Evolutionary conservation across 2,113 vertebrate genomes (phyloP).

Genomic region (Oxyura jamaicensis): DNA sequence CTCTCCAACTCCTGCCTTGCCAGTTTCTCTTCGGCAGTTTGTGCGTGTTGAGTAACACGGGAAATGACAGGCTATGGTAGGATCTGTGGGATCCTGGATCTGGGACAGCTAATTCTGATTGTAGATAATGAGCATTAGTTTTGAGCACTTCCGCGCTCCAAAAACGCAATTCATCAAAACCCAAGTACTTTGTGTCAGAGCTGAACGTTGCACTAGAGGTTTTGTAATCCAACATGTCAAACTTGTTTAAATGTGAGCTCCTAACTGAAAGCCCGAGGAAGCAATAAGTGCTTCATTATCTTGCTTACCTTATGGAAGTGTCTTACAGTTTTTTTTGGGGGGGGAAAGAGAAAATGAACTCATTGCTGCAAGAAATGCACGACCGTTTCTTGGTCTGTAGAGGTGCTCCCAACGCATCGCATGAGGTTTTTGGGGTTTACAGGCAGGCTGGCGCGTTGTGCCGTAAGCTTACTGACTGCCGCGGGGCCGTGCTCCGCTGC

Average conservation of each 20-base stretch:
- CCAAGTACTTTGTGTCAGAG: constrained; percentile 57
- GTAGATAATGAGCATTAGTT: constrained; percentile 7
- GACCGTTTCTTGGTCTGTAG: accelerated
- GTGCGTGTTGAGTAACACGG: neutral
- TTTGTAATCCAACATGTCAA: constrained; percentile 48
- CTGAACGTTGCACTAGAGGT: constrained; percentile 21
- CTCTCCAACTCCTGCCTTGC: neutral
- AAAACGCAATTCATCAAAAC: constrained; percentile 25
- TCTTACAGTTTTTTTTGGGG: neutral
- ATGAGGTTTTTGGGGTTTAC: neutral
- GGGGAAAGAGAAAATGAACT: neutral
- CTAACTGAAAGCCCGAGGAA: constrained; percentile 25
- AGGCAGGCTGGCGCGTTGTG: neutral
- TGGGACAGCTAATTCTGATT: neutral
- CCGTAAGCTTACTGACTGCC: accelerated
- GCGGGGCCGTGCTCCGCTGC: neutral
- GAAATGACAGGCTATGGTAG: no score
- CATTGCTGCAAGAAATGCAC: neutral
- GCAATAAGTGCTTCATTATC: neutral
- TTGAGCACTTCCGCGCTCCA: constrained; percentile 33
- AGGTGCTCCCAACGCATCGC: neutral
- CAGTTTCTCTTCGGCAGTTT: neutral
- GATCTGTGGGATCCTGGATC: constrained; percentile 5
- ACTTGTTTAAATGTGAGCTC: constrained; percentile 39
- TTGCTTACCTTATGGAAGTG: constrained; percentile 11